Evolutionary conservation across 2,888 invertebrate genomes (phyloP), one percentile per base, ranked within the genome.

Genomic region (Linnaemya tessellans): DNA sequence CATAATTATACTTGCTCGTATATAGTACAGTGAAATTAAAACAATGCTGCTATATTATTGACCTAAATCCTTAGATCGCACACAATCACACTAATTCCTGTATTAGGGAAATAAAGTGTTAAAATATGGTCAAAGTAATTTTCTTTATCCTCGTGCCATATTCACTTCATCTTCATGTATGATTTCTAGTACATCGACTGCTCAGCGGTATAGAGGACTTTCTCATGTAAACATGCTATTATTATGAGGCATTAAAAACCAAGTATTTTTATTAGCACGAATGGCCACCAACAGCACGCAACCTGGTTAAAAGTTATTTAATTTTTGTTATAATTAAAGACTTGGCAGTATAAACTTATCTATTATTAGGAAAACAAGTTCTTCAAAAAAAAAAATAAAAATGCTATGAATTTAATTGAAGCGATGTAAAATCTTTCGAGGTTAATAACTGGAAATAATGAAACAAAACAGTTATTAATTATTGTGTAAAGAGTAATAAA

Each of bases 21-120:
- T n/a, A n/a, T n/a, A n/a, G n/a, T n/a, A 25, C 56, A n/a, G 51
- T 56, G 11, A 25, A 60, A 38, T 49, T 41, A 41, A 74, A 81
- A 77, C 75, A 82, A 77, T 70, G 18, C 38, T 20, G 18, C 38
- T 68, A 22, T 56, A 68, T 70, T 51, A 43, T 65, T 78, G 71
- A 78, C 82, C 77, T 51, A 83, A 58, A 83, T 78, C 77, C 65
- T 71, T 71, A n/a, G 75, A 80, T 41, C 38, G 38, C 54, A 41
- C 15, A 75, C 58, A 65, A 13, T 7, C 10, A 58, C 54, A 15
- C 18, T 7, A 49, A 80, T 0, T 0, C 20, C 49, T 54, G 43
- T 43, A 41, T 9, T 1, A 62, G 62, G 43, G 25, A 81, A 62
- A 80, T 49, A 22, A 60, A 58, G 5, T 65, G 41, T 9, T 56